These are phyloP conservation scores for Megaceryle maxima DNA, from an alignment of 2,113 vertebrate genomes.

Conservation along the genomic window DNA sequence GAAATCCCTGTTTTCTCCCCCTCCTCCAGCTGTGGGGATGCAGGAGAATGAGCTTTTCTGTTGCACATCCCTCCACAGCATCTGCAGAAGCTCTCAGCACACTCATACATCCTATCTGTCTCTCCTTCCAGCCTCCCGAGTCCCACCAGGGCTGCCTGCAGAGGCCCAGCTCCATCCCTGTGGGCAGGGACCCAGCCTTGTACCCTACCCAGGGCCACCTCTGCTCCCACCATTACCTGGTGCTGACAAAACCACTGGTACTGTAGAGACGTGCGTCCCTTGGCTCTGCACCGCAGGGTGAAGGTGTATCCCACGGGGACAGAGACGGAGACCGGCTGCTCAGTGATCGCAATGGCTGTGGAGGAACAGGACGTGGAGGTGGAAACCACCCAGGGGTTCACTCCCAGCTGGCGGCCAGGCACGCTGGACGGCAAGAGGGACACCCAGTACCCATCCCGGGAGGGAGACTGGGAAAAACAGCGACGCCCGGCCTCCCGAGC, in stretches of 20 bases:
- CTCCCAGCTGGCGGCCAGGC: neutral
- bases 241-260: conserved; percentile 85
- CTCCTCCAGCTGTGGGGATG: neutral
- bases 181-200: neutral
- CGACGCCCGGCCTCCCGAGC: neutral
- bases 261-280: conserved; percentile 64
- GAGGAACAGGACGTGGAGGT: neutral
- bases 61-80: neutral
- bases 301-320: conserved; percentile 79
- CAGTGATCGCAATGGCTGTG: conserved; percentile 78
- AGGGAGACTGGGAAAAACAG: neutral
- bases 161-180: neutral
- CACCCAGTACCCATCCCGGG: neutral
- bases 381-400: neutral
- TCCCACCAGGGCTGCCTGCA: neutral
- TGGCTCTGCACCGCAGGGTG: conserved; percentile 75
- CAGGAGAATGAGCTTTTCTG: neutral
- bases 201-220: too few species aligned
- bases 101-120: too few species aligned
- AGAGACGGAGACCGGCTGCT: conserved; percentile 76
- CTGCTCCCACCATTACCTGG: conserved; percentile 63
- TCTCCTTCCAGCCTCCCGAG: neutral
- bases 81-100: neutral
- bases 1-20: neutral
- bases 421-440: neutral